Evolutionary conservation across 2,797 vertebrate genomes (phyloP).

Genomic region (Notolabrus celidotus): DNA sequence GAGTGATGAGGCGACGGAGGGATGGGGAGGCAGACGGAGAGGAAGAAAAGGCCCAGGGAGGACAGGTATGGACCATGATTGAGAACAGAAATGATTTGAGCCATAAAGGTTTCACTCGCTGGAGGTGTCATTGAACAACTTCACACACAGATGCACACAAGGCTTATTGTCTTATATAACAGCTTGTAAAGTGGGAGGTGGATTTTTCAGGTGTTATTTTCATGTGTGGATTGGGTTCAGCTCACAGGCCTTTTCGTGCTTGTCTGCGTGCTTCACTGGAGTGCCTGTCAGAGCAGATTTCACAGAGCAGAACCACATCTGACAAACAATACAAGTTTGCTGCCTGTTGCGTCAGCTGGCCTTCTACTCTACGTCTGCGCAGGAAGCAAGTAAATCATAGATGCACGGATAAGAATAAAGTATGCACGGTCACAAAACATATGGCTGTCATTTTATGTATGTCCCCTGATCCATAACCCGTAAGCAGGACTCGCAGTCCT

Average conservation of each 20-base stretch:
- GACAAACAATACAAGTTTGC: constrained; percentile 61
- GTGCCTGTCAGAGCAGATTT: constrained; percentile 50
- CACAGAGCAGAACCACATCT: constrained; percentile 46
- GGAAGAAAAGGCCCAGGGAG: constrained; percentile 10
- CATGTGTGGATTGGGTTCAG: constrained; percentile 23
- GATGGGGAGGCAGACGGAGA: constrained; percentile 24
- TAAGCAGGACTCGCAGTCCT: constrained; percentile 30
- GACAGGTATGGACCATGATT: constrained; percentile 40
- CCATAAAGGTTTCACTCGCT: constrained; percentile 44
- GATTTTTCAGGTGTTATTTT: constrained; percentile 59
- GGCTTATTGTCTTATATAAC: constrained; percentile 46
- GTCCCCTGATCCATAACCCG: constrained; percentile 50
- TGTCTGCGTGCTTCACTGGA: constrained; percentile 15
- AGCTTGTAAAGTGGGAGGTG: constrained; percentile 39
- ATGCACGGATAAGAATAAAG: constrained; percentile 1
- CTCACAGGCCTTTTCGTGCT: constrained; percentile 32
- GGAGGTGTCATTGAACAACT: constrained; percentile 25
- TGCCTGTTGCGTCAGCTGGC: constrained; percentile 71
- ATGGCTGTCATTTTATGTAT: constrained; percentile 21
- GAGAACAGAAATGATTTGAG: constrained; percentile 57
- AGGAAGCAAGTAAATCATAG: constrained; percentile 24
- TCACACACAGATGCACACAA: not conserved
- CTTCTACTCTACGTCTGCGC: constrained; percentile 27
- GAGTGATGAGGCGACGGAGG: constrained; percentile 30
- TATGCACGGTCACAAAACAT: constrained; percentile 10